These are phyloP conservation scores for Aplodontia rufa DNA, from an alignment of 2,113 vertebrate species.

Conservation along the genomic window DNA sequence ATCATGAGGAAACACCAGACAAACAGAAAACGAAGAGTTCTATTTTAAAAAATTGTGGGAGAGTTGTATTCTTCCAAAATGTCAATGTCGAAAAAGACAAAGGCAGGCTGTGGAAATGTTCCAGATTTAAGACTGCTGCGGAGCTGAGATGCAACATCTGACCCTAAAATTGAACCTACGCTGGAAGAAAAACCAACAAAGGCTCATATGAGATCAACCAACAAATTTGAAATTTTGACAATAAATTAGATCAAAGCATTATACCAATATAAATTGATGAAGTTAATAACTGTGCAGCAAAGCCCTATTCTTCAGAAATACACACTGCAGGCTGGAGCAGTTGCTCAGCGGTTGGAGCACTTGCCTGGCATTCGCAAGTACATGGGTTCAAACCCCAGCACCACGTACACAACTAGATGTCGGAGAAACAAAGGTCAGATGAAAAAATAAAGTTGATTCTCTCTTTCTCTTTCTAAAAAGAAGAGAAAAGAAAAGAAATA, in stretches of 20 bases:
- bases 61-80: slow-evolving; percentile 21
- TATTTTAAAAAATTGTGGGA: background rate
- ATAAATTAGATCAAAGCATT: background rate
- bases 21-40: slow-evolving; percentile 40
- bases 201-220: slow-evolving; percentile 1
- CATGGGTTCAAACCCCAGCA: too few relatives aligned
- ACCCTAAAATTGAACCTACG: slow-evolving; percentile 11
- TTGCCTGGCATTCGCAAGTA: too few relatives aligned
- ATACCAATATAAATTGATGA: background rate
- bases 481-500: too few relatives aligned
- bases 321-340: too few relatives aligned
- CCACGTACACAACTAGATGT: too few relatives aligned
- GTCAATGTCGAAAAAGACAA: slow-evolving; percentile 22
- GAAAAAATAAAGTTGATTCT: too few relatives aligned
- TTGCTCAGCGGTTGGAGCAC: too few relatives aligned
- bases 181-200: background rate
- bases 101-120: slow-evolving; percentile 11
- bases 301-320: background rate
- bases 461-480: too few relatives aligned
- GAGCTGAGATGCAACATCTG: slow-evolving; percentile 28
- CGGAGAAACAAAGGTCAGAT: too few relatives aligned
- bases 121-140: background rate
- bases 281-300: background rate
- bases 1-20: slow-evolving; percentile 22
- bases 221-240: background rate